Evolutionary conservation across 2,113 vertebrate species (phyloP), one percentile per base, ranked within the genome.

Genomic region (Diglossa brunneiventris): DNA sequence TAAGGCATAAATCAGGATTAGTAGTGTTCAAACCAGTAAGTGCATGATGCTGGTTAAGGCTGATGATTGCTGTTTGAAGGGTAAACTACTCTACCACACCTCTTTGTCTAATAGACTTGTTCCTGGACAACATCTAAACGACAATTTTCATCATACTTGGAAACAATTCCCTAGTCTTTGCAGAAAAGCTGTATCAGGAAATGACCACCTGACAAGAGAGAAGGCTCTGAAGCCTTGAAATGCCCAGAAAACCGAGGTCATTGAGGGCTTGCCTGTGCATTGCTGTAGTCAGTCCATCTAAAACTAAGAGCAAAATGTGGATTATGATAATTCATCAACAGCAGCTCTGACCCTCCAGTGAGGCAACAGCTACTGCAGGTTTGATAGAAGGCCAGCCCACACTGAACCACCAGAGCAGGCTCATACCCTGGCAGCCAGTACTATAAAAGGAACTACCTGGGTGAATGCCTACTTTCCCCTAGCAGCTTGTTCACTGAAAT

Each of bases 31-130:
- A 88, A 82, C 23, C 49, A 35, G 30, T 28, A 53, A 55, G 14
- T 24, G 7, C 14, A n/a, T 62, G 16, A 66, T 0, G 3, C 28
- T 46, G 13, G 21, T 87, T 82, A 52, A 44, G 28, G n/a, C 0
- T 49, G 31, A 27, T 28, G 23, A 31, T 22, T 62, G 23, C 13
- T 85, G 11, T 72, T 82, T 37, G 30, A 84, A 89, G 82, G 28
- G 16, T 30, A 42, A 82, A 61, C 11, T 81, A 11, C 44, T 70
- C n/a, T 47, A 19, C 12, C 35, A 49, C 14, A 39, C 7, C 58
- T 11, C 81, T 66, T 66, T 59, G 11, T 62, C 26, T 39, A 62
- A 61, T 14, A 13, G 11, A 18, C 49, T 75, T 73, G 30, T 15
- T 72, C 92, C 66, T 66, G 50, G 44, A 63, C 20, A 67, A 39